Evolutionary conservation across 2,797 vertebrate genomes (phyloP).

Genomic region (Enoplosus armatus): DNA sequence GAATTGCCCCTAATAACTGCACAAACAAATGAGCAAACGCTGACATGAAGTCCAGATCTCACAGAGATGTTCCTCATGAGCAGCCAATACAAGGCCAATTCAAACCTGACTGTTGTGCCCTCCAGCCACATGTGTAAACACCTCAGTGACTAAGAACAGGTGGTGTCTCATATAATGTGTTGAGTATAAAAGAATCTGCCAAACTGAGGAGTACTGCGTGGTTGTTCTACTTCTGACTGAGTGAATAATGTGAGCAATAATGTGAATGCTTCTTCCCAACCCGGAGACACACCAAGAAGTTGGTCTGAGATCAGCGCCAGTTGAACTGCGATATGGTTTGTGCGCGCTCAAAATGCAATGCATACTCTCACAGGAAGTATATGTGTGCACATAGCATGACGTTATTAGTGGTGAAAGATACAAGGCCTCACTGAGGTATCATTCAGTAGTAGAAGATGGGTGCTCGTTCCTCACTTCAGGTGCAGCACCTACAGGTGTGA

Average conservation of each 20-base stretch:
- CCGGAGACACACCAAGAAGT: background rate
- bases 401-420: background rate
- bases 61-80: background rate
- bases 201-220: constrained; percentile 18
- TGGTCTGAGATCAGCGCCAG: background rate
- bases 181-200: constrained; percentile 37
- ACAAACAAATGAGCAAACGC: background rate
- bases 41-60: background rate
- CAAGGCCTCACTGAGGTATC: background rate
- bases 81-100: background rate
- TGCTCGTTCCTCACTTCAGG: background rate
- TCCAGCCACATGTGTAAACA: constrained; percentile 45
- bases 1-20: background rate
- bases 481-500: background rate
- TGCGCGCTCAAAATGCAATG: background rate
- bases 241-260: no score
- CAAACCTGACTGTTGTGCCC: constrained; percentile 44
- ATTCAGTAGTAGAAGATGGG: background rate
- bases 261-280: no score
- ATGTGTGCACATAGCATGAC: background rate
- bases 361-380: background rate
- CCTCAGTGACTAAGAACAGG: constrained; percentile 29
- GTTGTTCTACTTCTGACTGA: constrained; percentile 8
- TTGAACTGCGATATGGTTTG: background rate
- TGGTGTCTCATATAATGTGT: constrained; percentile 18